Conservation (phyloP, 2,888 invertebrate genomes). For the Cephus sareptanus region DNA sequence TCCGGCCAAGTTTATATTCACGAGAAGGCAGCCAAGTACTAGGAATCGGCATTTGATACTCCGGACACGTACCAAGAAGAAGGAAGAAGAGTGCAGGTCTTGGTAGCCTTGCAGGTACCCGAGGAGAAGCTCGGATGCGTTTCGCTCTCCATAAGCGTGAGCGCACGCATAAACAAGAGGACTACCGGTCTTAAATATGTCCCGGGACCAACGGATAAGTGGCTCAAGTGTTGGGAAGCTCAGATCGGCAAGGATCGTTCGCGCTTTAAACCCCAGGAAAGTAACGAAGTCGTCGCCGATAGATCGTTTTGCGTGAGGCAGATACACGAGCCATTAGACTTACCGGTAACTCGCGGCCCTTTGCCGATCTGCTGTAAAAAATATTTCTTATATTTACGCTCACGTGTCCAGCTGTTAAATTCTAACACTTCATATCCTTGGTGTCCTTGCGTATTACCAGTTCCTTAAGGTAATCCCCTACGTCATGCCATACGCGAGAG, state of each 20-base stretch:
- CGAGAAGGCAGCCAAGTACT: conserved; percentile 40
- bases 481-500: background rate
- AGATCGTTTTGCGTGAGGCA: background rate
- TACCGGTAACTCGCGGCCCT: background rate
- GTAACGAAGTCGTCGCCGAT: conserved; percentile 1
- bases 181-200: conserved; percentile 57
- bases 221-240: conserved; percentile 24
- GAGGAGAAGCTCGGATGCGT: conserved; percentile 22
- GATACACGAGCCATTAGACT: background rate
- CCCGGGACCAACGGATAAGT: conserved; percentile 35
- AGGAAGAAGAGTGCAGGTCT: background rate
- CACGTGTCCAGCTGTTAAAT: background rate
- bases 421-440: background rate
- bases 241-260: conserved; percentile 13
- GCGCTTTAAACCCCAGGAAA: background rate
- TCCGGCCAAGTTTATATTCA: conserved; percentile 30
- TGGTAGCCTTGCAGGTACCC: conserved; percentile 2
- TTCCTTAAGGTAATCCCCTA: background rate
- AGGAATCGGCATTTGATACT: conserved; percentile 52
- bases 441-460: background rate
- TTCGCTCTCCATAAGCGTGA: conserved; percentile 40
- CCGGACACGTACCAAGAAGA: conserved; percentile 45
- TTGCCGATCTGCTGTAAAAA: background rate
- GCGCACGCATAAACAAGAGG: conserved; percentile 48
- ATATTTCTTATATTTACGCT: background rate